Base-by-base conservation (phyloP, 2,113 vertebrate genomes). In the Hipposideros armiger region DNA sequence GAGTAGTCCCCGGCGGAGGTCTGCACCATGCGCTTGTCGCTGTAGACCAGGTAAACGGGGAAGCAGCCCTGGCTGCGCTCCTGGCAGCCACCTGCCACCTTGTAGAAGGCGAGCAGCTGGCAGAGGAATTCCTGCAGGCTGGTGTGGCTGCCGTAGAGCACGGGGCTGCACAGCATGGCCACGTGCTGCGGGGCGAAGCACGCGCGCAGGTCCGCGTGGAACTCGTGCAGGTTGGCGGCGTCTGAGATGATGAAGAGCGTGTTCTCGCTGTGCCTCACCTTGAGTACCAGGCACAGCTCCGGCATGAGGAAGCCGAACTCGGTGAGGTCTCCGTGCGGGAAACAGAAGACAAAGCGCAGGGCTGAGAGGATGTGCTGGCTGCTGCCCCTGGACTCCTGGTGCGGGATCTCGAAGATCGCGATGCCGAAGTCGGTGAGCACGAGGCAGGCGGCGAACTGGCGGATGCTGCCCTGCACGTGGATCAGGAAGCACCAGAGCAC, bases 401-500 rank as follows among this genome's bases (percentile, higher is more conserved):
- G 97, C 11, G 97, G 97, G 95, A 98, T 98, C 96, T 98, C 98
- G 56, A 99, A 98, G 77, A 99, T 98, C 1, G 98, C 99, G 2
- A 99, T 85, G 82, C 98, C 96, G 0, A 94, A 97, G 86, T 99
- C 98, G 0, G 98, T 99, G 97, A 99, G 98, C 93, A 99, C 99
- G 66, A 99, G 98, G 98, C 99, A 99, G 83, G 98, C 99, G 11
- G 98, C 98, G 67, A 98, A 99, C 97, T 99, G 99, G 94, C 98
- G 98, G 95, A 99, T 97, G 56, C 96, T 98, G 85, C 98, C 98
- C 70, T 99, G 98, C 92, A 99, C 96, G 60, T 99, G 98, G 90
- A 99, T 97, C 95, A 98, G 99, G 98, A 99, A 99, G 97, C 99
- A 99, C 99, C 99, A 99, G 88, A 99, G 97, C 56, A 99, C 98